These are phyloP conservation scores for Gnathonemus echidnorhynchus DNA, from an alignment of 2,113 vertebrate species.

Conservation along the genomic window DNA sequence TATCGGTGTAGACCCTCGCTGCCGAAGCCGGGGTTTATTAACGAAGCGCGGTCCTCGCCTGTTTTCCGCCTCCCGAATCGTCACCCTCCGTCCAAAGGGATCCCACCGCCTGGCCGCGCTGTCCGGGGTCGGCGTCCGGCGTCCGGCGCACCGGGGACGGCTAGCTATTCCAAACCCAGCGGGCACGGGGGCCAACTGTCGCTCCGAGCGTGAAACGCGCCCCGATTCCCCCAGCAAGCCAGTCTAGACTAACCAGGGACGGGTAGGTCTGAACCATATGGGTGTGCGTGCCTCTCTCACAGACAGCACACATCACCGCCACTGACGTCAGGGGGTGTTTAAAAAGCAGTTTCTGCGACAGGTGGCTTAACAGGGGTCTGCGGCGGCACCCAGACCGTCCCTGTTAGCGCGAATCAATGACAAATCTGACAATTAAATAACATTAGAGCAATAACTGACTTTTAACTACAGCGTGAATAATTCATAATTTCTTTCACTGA, in stretches of 20 bases:
- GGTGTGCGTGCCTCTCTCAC: background rate
- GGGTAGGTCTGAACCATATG: background rate
- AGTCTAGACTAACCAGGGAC: background rate
- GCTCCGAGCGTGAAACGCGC: background rate
- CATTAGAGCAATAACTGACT: background rate
- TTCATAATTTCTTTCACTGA: background rate
- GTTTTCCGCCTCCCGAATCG: background rate
- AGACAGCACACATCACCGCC: background rate
- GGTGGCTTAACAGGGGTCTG: background rate
- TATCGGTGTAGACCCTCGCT: background rate
- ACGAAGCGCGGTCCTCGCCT: background rate
- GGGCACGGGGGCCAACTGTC: background rate
- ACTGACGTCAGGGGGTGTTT: slow-evolving; percentile 7
- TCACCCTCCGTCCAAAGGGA: background rate
- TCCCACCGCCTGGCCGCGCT: background rate
- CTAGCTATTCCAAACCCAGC: background rate
- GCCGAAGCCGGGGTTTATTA: background rate
- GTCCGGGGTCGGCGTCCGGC: background rate
- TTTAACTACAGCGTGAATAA: background rate
- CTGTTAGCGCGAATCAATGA: background rate
- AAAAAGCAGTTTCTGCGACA: background rate
- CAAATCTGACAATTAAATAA: background rate
- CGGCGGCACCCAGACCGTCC: background rate
- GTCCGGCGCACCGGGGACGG: background rate
- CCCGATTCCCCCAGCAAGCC: background rate